Evolutionary conservation across 2,113 vertebrate species (phyloP).

Genomic region (human (Homo sapiens)): DNA sequence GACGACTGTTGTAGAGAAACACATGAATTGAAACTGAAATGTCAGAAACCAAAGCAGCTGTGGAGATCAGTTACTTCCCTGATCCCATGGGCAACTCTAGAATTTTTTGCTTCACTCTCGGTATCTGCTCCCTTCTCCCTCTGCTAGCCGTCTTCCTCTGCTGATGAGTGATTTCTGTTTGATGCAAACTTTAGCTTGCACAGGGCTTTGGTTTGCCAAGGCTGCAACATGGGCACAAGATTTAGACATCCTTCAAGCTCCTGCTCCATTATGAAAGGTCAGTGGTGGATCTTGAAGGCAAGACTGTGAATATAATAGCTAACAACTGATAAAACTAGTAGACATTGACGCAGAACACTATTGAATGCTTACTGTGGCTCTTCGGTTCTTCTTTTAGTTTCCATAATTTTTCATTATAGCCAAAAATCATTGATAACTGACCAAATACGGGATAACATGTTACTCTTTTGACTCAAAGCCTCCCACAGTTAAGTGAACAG

Average conservation of each 20-base stretch:
- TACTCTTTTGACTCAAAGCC: neutral
- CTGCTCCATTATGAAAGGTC: neutral
- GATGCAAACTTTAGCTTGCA: neutral
- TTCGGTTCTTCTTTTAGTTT: neutral
- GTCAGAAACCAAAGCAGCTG: neutral
- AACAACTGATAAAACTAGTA: neutral
- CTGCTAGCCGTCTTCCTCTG: neutral
- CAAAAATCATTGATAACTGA: conserved; percentile 6
- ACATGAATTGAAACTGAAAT: neutral
- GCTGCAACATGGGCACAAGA: neutral
- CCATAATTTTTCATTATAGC: neutral
- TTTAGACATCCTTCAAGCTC: neutral
- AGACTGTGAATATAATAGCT: neutral
- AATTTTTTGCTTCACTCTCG: neutral
- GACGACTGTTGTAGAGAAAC: neutral
- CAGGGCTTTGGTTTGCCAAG: neutral
- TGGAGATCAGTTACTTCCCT: neutral
- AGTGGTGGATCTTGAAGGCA: neutral
- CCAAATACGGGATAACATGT: neutral
- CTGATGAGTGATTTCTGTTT: neutral
- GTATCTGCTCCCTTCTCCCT: neutral
- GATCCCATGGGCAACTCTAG: neutral
- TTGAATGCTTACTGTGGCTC: neutral
- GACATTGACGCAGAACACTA: neutral
- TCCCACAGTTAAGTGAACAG: neutral